Evolutionary conservation across 2,797 vertebrate species (phyloP).

Genomic region (Falco rusticolus): DNA sequence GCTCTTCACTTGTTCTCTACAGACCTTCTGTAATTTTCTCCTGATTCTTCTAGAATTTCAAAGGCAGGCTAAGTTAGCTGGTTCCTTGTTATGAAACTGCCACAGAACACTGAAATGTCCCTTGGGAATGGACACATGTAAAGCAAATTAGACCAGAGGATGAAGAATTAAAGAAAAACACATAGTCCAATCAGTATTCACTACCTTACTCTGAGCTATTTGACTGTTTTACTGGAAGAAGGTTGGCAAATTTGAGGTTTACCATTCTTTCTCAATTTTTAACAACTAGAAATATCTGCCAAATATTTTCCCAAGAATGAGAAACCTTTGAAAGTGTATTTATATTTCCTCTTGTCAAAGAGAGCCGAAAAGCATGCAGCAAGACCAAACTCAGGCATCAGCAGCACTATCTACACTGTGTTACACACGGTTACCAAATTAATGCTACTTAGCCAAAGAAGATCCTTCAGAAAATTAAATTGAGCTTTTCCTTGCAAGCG

Average conservation of each 20-base stretch:
- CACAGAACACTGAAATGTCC: fast-evolving
- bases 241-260: background rate
- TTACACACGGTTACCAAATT: background rate
- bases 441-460: background rate
- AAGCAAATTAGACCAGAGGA: background rate
- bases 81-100: background rate
- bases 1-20: background rate
- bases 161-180: background rate
- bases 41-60: background rate
- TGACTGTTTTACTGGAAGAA: background rate
- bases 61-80: background rate
- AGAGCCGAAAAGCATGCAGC: background rate
- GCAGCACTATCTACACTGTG: background rate
- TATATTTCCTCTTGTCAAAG: background rate
- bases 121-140: fast-evolving
- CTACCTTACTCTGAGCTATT: background rate
- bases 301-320: background rate
- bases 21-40: background rate
- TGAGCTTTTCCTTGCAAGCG: background rate
- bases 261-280: background rate
- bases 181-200: background rate
- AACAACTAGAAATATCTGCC: background rate
- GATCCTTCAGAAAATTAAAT: background rate
- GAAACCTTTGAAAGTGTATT: background rate
- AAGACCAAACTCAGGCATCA: background rate